A percentile compares a stretch with the other conserved stretches of the same genome.
Conservation (phyloP, 2,113 vertebrate species). For the Megalops atlanticus region DNA sequence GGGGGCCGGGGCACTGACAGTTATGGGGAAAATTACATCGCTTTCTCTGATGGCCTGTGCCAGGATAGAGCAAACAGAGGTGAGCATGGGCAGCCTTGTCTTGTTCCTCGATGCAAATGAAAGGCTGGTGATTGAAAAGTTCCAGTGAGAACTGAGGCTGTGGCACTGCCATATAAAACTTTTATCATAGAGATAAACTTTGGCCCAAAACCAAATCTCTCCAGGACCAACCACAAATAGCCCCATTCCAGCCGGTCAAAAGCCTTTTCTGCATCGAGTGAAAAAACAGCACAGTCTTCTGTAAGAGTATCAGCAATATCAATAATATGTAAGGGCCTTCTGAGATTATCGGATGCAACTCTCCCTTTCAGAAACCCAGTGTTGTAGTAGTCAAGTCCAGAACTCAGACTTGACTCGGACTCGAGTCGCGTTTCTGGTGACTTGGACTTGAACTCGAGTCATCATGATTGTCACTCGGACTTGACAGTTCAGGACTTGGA, state of each 20-base stretch:
- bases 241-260: constrained; percentile 1
- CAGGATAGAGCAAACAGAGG: neutral
- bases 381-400: too few species aligned
- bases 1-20: too few species aligned
- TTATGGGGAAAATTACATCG: neutral
- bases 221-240: neutral
- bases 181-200: neutral
- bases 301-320: neutral
- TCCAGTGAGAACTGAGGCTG: neutral
- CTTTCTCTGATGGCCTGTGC: neutral
- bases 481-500: too few species aligned
- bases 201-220: neutral
- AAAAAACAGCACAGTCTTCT: neutral
- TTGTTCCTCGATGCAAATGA: too few species aligned
- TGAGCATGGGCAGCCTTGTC: neutral
- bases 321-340: too few species aligned
- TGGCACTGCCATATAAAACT: neutral
- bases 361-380: too few species aligned
- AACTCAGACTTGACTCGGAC: too few species aligned
- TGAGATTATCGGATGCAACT: too few species aligned
- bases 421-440: too few species aligned
- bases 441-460: too few species aligned
- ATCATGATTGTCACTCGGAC: too few species aligned
- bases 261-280: neutral
- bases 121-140: neutral